A percentile compares a stretch with the other conserved stretches of the same genome.
These are phyloP conservation scores for Toxonevra muliebris DNA, from an alignment of 2,888 invertebrate species.

Conservation along the genomic window DNA sequence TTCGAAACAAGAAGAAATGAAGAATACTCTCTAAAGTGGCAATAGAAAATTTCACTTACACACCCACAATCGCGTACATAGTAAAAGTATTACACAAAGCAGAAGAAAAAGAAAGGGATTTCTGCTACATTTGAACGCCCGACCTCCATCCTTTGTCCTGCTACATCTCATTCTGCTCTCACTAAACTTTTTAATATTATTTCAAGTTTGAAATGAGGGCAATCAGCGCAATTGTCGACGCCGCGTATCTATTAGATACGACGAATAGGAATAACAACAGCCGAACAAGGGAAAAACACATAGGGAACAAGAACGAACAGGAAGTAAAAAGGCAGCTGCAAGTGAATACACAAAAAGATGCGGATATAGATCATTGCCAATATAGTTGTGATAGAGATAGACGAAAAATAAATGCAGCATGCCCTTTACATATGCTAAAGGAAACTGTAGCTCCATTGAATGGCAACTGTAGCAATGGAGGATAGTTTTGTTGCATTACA, in stretches of 20 bases:
- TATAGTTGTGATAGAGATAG: too few species aligned
- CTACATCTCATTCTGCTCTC: neutral
- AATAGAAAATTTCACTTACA: slow-evolving; percentile 7
- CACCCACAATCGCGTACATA: neutral
- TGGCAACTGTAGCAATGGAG: too few species aligned
- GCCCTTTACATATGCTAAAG: too few species aligned
- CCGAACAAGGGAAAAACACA: slow-evolving; percentile 8
- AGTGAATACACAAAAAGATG: neutral
- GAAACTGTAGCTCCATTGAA: too few species aligned
- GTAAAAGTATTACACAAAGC: neutral
- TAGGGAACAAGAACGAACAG: slow-evolving; percentile 12
- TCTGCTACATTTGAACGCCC: neutral
- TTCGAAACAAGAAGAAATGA: neutral
- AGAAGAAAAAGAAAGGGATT: neutral
- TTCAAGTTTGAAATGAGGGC: slow-evolving; percentile 59
- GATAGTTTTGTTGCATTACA: slow-evolving; percentile 18
- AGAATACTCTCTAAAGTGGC: neutral
- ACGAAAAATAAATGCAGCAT: too few species aligned
- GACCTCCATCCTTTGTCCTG: neutral
- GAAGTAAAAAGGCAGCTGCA: neutral
- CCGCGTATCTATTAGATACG: slow-evolving; percentile 15
- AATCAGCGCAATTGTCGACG: slow-evolving; percentile 57
- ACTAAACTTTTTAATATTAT: slow-evolving; percentile 58
- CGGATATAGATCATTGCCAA: too few species aligned
- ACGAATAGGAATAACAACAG: neutral